Conservation (phyloP, 1,140 invertebrate species). For the Goniozus legneri region DNA sequence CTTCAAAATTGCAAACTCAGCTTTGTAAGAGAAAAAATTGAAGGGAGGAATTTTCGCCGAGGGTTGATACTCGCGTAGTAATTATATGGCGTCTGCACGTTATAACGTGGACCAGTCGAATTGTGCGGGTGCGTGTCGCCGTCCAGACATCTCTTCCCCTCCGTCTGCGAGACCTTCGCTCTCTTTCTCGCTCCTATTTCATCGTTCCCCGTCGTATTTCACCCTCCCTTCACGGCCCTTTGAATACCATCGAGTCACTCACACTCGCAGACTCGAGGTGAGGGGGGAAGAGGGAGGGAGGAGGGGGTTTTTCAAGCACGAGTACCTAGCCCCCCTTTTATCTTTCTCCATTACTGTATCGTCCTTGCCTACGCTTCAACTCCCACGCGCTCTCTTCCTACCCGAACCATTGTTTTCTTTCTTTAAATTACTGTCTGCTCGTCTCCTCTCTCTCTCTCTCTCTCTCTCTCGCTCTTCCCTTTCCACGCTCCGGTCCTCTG, state of each 20-base stretch:
- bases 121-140: no score
- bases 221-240: neutral
- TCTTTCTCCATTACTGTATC: conserved; percentile 12
- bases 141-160: neutral
- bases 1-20: no score
- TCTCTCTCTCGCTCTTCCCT: conserved; percentile 13
- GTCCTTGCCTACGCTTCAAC: conserved; percentile 1
- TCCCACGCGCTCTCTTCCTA: neutral
- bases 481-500: conserved; percentile 12
- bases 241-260: neutral
- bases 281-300: no score
- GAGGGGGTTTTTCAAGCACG: no score
- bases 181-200: conserved; percentile 1
- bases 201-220: neutral
- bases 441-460: conserved; percentile 13
- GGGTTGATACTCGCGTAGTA: no score
- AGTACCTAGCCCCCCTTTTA: conserved; percentile 6
- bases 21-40: no score
- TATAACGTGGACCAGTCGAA: no score
- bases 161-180: neutral
- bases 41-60: no score
- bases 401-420: no score
- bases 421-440: no score
- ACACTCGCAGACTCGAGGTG: neutral
- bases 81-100: no score